Percentiles rank a stretch among this genome's conserved stretches.
Evolutionary conservation across 2,888 invertebrate genomes (phyloP).

Genomic region (Arenicola marina): DNA sequence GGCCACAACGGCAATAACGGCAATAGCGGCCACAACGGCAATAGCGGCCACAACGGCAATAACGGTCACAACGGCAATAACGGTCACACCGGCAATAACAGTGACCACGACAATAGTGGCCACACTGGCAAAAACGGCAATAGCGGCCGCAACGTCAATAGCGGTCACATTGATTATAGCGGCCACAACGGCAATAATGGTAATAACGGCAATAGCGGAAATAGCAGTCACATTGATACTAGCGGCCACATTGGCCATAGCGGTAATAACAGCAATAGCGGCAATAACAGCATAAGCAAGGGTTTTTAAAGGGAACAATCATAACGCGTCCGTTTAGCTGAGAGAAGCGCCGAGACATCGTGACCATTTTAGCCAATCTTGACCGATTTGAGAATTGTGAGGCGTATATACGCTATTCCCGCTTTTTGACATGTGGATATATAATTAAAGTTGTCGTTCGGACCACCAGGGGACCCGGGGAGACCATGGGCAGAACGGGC

Average conservation of each 20-base stretch:
- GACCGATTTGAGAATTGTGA: no score
- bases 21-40: background rate
- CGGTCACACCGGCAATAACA: background rate
- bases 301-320: no score
- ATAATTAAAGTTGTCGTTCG: no score
- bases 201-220: background rate
- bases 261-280: background rate
- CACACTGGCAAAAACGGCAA: background rate
- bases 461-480: no score
- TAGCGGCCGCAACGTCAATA: background rate
- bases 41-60: background rate
- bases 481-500: no score
- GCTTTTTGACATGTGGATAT: no score
- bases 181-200: background rate
- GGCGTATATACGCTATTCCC: no score
- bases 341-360: no score
- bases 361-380: no score
- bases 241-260: background rate
- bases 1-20: background rate
- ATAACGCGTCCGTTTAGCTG: no score
- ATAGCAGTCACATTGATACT: background rate
- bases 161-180: background rate
- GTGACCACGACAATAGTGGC: background rate
- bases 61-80: background rate
- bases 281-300: background rate